phyloP scores from a whole-genome alignment of 2,113 vertebrate genomes.

The Istiophorus platypterus region DNA sequence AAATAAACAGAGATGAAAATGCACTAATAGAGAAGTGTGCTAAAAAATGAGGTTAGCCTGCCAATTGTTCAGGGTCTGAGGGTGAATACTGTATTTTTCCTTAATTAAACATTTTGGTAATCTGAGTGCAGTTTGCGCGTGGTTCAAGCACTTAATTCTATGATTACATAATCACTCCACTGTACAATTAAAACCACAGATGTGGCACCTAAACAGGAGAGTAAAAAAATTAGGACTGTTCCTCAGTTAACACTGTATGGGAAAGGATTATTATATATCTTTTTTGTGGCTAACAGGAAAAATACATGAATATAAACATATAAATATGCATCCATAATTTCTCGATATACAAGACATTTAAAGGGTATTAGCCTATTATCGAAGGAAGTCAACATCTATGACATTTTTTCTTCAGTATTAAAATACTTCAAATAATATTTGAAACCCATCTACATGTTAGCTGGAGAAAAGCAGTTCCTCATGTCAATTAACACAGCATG shows the following conservation, averaged over 20 bases:
- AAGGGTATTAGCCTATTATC: background rate
- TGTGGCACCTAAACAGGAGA: conserved; percentile 31
- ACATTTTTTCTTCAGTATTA: conserved; percentile 9
- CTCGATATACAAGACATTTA: background rate
- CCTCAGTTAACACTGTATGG: background rate
- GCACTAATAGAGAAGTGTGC: background rate
- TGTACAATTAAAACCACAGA: conserved; percentile 72
- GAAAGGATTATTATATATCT: background rate
- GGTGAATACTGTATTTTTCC: conserved; percentile 41
- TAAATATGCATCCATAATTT: background rate
- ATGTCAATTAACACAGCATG: conserved; percentile 19
- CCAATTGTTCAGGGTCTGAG: conserved; percentile 43
- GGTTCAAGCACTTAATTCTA: conserved; percentile 37
- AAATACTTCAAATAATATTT: background rate
- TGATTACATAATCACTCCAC: conserved; percentile 63
- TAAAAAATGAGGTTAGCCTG: conserved; percentile 34
- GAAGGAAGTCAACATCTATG: background rate
- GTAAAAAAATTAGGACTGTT: background rate
- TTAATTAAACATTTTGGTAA: conserved; percentile 60
- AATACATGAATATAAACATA: background rate
- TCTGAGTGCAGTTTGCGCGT: conserved; percentile 53
- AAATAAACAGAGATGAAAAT: conserved; percentile 35
- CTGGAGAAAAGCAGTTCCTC: background rate
- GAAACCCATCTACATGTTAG: conserved; percentile 1
- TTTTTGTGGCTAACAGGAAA: background rate